A percentile compares a stretch with the other conserved stretches of the same genome.
These are phyloP conservation scores for Oreochromis spilurus DNA, from an alignment of 2,113 vertebrate species.

Conservation along the genomic window DNA sequence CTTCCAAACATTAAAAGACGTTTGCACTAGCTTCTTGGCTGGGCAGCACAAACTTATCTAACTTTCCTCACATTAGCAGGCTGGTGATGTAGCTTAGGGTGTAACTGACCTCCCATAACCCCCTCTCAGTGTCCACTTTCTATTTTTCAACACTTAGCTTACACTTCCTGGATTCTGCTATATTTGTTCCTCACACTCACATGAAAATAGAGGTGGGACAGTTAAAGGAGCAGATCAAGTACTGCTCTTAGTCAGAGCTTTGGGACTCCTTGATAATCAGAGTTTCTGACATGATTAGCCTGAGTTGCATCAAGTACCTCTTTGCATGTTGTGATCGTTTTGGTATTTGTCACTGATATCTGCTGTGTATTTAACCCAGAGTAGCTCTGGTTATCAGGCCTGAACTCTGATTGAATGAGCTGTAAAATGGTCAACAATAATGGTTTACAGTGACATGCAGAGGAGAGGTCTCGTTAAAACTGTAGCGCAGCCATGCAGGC, in stretches of 20 bases:
- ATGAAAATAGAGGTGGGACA: background rate
- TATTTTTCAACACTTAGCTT: constrained; percentile 34
- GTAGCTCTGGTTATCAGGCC: background rate
- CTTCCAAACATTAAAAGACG: background rate
- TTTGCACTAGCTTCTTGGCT: background rate
- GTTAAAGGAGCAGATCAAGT: constrained; percentile 1
- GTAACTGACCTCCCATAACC: constrained; percentile 39
- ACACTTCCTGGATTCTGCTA: constrained; percentile 22
- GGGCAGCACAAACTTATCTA: background rate
- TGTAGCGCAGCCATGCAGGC: background rate
- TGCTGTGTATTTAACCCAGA: background rate
- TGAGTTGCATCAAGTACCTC: background rate
- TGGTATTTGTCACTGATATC: background rate
- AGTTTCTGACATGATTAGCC: background rate
- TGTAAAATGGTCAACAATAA: background rate
- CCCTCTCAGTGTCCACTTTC: constrained; percentile 41
- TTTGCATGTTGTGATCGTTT: background rate
- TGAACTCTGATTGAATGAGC: background rate
- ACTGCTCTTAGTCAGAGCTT: background rate
- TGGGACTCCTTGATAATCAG: background rate
- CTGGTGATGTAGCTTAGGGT: background rate
- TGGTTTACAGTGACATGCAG: background rate
- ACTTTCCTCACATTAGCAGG: background rate
- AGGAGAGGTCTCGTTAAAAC: constrained; percentile 1
- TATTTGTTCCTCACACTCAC: constrained; percentile 3